phyloP scores from a whole-genome alignment of 2,888 invertebrate species.

The Sepioteuthis lessoniana region DNA sequence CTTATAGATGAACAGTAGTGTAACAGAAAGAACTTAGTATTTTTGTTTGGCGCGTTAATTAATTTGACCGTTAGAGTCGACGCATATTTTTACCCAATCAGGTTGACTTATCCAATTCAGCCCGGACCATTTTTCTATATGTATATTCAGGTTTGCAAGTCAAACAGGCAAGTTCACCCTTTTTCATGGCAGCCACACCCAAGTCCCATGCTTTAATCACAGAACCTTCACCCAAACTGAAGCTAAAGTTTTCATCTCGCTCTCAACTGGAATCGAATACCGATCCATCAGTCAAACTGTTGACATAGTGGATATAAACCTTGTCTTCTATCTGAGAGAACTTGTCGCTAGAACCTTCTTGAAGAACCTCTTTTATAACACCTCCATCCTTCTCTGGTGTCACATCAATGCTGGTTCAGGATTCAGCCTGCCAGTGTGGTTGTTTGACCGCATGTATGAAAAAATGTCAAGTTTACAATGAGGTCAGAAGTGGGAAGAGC shows the following conservation, averaged over 20 bases:
- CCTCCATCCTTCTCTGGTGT: slow-evolving; percentile 83
- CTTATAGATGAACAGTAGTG: too few species aligned
- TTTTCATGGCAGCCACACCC: slow-evolving; percentile 94
- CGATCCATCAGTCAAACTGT: slow-evolving; percentile 88
- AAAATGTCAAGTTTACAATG: too few species aligned
- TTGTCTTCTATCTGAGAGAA: slow-evolving; percentile 83
- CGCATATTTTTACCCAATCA: too few species aligned
- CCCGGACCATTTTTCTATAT: slow-evolving; percentile 89
- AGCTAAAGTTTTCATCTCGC: slow-evolving; percentile 88
- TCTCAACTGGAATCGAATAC: slow-evolving; percentile 94
- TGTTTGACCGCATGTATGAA: too few species aligned
- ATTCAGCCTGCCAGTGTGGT: too few species aligned
- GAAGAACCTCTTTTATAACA: slow-evolving; percentile 82
- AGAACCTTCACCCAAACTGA: slow-evolving; percentile 84
- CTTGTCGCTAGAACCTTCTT: slow-evolving; percentile 84
- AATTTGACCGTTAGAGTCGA: too few species aligned
- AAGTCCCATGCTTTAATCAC: slow-evolving; percentile 95
- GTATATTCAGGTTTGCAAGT: slow-evolving; percentile 92
- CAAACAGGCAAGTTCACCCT: slow-evolving; percentile 87
- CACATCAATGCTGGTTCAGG: slow-evolving; percentile 49
- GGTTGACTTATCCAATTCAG: too few species aligned
- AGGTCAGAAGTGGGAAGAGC: too few species aligned
- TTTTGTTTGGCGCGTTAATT: too few species aligned
- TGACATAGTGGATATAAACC: slow-evolving; percentile 89
- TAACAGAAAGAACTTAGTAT: too few species aligned